Evolutionary conservation across 2,113 vertebrate species (phyloP), one percentile per base, ranked within the genome.

Genomic region (Parotia lawesii): DNA sequence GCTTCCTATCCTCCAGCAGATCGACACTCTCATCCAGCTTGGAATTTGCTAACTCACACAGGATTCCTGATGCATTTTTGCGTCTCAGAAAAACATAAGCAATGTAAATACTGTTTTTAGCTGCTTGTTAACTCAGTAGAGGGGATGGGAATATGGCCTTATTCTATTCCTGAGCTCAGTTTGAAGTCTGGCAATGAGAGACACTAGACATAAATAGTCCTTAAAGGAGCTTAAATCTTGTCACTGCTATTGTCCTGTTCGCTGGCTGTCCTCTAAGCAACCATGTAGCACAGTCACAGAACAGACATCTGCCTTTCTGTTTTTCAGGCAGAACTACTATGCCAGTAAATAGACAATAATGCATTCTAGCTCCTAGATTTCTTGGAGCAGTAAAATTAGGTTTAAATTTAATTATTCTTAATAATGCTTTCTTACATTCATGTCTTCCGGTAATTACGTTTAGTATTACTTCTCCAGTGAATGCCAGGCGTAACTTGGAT

Each of bases 241-340:
- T 22, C 12, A 23, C 22, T 61, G 38, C 37, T 51, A 35, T 70
- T 28, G 15, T 47, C 56, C 42, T 44, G 7, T 21, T 3, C 17
- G 33, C 24, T 85, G 51, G 19, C 10, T 47, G 37, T 61, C 53
- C 71, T 90, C 40, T 56, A 51, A 70, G 66, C 11, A 47, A 56
- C 73, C 18, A 53, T 1, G 3, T 1, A 70, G n/a, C 0, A 0
- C 10, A 7, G 23, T 75, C 56, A 22, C 31, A 56, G 15, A 84
- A 48, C 23, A 81, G 45, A 60, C 24, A 56, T 4, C 24, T 65
- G 13, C 28, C 65, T 87, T 84, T 60, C 44, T 80, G 16, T 28
- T 81, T 56, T 66, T 38, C 33, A 45, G 22, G n/a, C 31, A 84
- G n/a, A 81, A 33, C 6, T 66, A 33, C 24, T 35, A 35, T 27